Conservation (phyloP, 2,797 vertebrate genomes). For the Peromyscus attwateri region DNA sequence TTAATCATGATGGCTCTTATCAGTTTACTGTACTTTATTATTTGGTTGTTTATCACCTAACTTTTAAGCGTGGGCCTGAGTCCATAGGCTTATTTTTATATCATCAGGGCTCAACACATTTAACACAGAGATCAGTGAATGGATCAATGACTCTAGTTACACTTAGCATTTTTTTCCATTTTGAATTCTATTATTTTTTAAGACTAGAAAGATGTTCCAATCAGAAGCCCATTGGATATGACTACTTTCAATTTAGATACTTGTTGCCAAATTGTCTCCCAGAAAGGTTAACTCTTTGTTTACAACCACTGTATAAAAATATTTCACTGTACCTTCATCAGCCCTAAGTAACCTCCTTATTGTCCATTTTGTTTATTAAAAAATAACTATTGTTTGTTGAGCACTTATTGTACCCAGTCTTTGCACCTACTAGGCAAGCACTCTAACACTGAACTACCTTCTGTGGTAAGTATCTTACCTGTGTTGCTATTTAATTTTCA, state of each 20-base stretch:
- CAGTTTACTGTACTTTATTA: slow-evolving; percentile 52
- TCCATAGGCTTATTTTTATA: slow-evolving; percentile 55
- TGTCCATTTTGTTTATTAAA: slow-evolving; percentile 55
- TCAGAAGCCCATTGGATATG: slow-evolving; percentile 58
- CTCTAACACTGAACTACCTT: not conserved
- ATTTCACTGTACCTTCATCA: slow-evolving; percentile 21
- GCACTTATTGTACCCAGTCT: slow-evolving; percentile 8
- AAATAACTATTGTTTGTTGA: slow-evolving; percentile 55
- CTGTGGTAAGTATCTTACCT: not conserved
- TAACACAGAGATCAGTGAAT: slow-evolving; percentile 15
- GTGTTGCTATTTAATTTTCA: slow-evolving; percentile 64
- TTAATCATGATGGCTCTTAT: slow-evolving; percentile 31
- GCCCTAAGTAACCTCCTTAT: slow-evolving; percentile 44
- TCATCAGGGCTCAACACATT: slow-evolving; percentile 42
- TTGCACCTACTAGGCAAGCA: not conserved
- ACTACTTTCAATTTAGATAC: slow-evolving; percentile 45
- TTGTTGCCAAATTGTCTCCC: slow-evolving; percentile 32
- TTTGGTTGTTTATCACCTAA: slow-evolving; percentile 55
- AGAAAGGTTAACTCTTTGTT: slow-evolving; percentile 61
- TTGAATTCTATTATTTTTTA: slow-evolving; percentile 71
- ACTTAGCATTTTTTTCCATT: slow-evolving; percentile 52
- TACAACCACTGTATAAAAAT: slow-evolving; percentile 57
- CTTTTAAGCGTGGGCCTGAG: slow-evolving; percentile 32
- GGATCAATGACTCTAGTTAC: not conserved
- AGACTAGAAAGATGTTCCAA: slow-evolving; percentile 31